Base-by-base conservation (phyloP, 2,888 invertebrate genomes). In the Ceratothoa steindachneri region DNA sequence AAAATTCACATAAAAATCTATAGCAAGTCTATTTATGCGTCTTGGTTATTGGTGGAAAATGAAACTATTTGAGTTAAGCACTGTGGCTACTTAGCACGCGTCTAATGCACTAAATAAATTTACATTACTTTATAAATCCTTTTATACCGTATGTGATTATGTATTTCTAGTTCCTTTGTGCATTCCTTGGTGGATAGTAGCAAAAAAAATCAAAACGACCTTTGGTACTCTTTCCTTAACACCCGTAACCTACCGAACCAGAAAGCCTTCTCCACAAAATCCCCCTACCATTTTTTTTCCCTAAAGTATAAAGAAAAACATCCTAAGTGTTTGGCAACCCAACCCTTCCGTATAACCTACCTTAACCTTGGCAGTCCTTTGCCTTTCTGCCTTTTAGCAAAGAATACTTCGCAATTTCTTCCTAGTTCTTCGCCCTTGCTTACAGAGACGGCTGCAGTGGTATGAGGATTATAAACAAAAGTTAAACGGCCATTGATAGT, bases 91-190 rank as follows among this genome's bases (percentile, higher is more conserved):
- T 60, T 60, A 24, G 60, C 60, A 60, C 60, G 60, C 24, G 60
- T 60, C 60, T 60, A 60, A 60, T 60, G 60, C 60, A 60, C 60
- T 60, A 60, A 60, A 60, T 60, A 60, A 60, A 60, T 60, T 60
- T 60, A 24, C 60, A 60, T 60, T 60, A 22, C 60, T 60, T 60
- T 60, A 22, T 60, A 60, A 60, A 60, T 60, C 60, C 60, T 60
- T 60, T 19, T n/a, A n/a, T 60, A 60, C 60, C 60, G 60, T 60
- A 22, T 60, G 60, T 60, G 19, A 60, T 60, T 24, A 60, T 60
- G 60, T 60, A 60, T 24, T 60, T 60, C 60, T 60, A 60, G 60
- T 60, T 60, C 60, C 60, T 24, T 60, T 24, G 41, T 60, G 60
- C 60, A 60, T 60, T 60, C 60, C 60, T 60, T 60, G 60, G 60